Percentiles rank a stretch among this genome's conserved stretches.
phyloP scores from a whole-genome alignment of 2,888 invertebrate species.

The Ormyrus nitidulus region DNA sequence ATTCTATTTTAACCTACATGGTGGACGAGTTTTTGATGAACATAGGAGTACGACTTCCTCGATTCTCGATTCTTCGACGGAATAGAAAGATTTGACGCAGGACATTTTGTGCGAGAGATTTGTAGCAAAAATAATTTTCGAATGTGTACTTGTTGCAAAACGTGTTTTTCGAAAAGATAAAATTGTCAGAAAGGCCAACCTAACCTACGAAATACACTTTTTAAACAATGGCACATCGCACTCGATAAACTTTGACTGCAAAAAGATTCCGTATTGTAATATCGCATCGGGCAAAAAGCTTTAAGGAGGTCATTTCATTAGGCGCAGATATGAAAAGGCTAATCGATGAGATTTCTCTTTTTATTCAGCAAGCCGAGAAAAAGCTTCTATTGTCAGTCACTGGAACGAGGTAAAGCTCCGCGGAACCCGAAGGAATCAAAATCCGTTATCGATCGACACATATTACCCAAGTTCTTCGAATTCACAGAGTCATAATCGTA shows the following conservation, averaged over 20 bases:
- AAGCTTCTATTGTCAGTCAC: constrained; percentile 2
- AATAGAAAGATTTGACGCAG: no score
- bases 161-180: background rate
- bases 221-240: constrained; percentile 17
- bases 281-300: background rate
- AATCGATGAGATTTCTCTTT: background rate
- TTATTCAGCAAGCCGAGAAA: background rate
- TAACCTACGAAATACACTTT: background rate
- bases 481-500: background rate
- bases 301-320: background rate
- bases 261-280: background rate
- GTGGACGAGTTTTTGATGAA: no score
- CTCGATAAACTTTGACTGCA: background rate
- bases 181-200: background rate
- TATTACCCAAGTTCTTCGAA: constrained; percentile 10
- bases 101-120: no score
- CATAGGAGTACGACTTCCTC: no score
- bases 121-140: no score
- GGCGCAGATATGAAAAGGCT: background rate
- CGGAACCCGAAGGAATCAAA: constrained; percentile 8
- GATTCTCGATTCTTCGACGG: no score
- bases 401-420: constrained; percentile 9
- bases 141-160: no score
- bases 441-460: constrained; percentile 17
- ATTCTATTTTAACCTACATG: no score